A percentile compares a stretch with the other conserved stretches of the same genome.
Evolutionary conservation across 2,113 vertebrate species (phyloP).

Genomic region (Vidua macroura): DNA sequence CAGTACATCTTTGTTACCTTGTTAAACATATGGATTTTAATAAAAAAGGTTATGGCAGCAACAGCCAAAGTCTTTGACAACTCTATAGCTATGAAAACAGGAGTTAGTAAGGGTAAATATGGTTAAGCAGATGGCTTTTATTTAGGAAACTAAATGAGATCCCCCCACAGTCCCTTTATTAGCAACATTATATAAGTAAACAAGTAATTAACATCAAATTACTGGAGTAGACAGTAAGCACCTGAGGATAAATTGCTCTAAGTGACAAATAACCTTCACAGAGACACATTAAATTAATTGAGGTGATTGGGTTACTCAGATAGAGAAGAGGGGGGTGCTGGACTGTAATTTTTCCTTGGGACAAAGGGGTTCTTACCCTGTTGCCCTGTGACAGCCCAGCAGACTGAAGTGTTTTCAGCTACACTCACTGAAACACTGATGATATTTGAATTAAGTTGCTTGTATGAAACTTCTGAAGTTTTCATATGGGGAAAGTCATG

Average conservation of each 20-base stretch:
- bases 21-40: not conserved
- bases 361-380: not conserved
- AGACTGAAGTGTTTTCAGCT: not conserved
- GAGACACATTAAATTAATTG: not conserved
- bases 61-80: not conserved
- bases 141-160: not conserved
- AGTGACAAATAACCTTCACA: not conserved
- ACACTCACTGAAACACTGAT: not conserved
- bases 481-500: not conserved
- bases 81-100: not conserved
- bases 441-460: not conserved
- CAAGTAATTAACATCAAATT: not conserved
- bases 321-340: not conserved
- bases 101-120: not conserved
- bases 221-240: not conserved
- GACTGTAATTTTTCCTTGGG: not conserved
- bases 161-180: not conserved
- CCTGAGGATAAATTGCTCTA: not conserved
- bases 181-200: not conserved
- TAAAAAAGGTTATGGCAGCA: not conserved
- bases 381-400: not conserved
- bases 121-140: not conserved
- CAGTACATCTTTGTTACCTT: not conserved
- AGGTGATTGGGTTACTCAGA: not conserved
- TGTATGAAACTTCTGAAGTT: not conserved